These are phyloP conservation scores for Tuta absoluta DNA, from an alignment of 2,888 invertebrate genomes.

Conservation along the genomic window DNA sequence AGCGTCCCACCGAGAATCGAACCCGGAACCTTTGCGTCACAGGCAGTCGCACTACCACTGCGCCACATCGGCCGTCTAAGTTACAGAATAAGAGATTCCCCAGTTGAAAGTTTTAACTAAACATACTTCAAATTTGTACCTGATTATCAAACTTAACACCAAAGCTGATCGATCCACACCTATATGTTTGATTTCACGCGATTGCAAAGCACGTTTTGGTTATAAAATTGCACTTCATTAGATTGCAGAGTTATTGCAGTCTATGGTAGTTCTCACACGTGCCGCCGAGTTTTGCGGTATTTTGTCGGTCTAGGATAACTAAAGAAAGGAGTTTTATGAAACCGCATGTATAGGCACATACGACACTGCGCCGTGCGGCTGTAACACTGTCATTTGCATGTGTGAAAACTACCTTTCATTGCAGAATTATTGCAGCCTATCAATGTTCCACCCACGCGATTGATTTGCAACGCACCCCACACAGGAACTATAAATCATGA, in stretches of 20 bases:
- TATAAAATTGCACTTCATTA: conserved; percentile 38
- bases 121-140: not conserved
- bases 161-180: not conserved
- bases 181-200: conserved; percentile 10
- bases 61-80: too few relatives aligned
- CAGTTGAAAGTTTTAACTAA: too few relatives aligned
- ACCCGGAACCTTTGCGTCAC: too few relatives aligned
- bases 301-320: too few relatives aligned
- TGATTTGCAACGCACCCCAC: conserved; percentile 58
- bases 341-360: too few relatives aligned
- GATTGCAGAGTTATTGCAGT: conserved; percentile 41
- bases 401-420: conserved; percentile 28
- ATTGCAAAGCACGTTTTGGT: conserved; percentile 12
- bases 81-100: too few relatives aligned
- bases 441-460: conserved; percentile 49
- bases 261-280: conserved; percentile 47
- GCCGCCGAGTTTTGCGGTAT: not conserved
- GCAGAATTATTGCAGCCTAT: conserved; percentile 43
- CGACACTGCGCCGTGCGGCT: too few relatives aligned
- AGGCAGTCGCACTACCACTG: too few relatives aligned
- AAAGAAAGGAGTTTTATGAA: too few relatives aligned
- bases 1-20: too few relatives aligned
- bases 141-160: not conserved
- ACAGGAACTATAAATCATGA: conserved; percentile 44
- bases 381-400: too few relatives aligned